phyloP scores from a whole-genome alignment of 2,113 vertebrate genomes.

The Oceanites oceanicus region DNA sequence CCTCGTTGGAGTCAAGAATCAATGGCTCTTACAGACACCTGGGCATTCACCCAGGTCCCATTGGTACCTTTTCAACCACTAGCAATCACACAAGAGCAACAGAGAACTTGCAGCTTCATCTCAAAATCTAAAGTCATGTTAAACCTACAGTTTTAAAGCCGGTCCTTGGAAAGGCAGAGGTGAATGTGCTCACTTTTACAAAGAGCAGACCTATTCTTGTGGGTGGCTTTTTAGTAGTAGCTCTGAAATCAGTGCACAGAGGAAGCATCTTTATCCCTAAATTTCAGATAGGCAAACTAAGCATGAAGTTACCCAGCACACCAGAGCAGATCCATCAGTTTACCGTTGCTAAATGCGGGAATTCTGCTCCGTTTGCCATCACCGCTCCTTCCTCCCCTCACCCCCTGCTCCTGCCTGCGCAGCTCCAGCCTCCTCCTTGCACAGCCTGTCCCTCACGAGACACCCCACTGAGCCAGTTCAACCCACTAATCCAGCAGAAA shows the following conservation, averaged over 20 bases:
- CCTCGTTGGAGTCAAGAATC: neutral
- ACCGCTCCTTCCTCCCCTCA: neutral
- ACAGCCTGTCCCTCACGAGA: neutral
- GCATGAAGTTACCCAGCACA: accelerated
- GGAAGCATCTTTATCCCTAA: neutral
- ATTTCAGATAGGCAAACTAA: neutral
- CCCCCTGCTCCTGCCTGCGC: neutral
- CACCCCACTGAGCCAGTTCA: neutral
- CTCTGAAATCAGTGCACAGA: neutral
- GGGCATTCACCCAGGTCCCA: neutral
- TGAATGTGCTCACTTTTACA: neutral
- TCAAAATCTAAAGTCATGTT: neutral
- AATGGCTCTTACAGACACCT: neutral
- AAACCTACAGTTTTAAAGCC: neutral
- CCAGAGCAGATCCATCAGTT: neutral
- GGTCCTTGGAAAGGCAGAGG: neutral
- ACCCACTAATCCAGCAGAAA: neutral
- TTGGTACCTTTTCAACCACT: neutral
- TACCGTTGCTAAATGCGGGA: accelerated
- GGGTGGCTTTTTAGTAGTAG: neutral
- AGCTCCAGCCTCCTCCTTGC: neutral
- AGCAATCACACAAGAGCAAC: neutral
- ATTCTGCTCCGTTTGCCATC: neutral
- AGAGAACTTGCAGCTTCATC: neutral
- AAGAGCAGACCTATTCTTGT: neutral